These are phyloP conservation scores for Ailurus styani DNA, from an alignment of 2,113 vertebrate genomes.

Conservation along the genomic window DNA sequence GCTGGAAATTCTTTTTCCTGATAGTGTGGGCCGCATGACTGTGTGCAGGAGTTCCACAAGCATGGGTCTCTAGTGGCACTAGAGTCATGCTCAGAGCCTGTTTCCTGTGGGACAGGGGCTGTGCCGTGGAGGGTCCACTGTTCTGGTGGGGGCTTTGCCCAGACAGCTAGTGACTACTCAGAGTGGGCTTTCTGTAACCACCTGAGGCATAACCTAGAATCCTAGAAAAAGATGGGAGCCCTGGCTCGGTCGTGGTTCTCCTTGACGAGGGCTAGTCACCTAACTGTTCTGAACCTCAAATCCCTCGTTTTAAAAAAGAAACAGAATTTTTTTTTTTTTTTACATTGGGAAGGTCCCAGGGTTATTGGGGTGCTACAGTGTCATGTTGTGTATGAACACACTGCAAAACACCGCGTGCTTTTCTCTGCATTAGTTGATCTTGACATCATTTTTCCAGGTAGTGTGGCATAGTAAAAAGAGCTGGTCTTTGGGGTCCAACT, in stretches of 20 bases:
- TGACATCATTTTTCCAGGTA: not conserved
- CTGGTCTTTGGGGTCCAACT: not conserved
- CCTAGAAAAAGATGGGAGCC: not conserved
- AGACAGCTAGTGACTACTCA: not conserved
- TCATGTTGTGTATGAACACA: not conserved
- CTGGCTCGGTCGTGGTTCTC: not conserved
- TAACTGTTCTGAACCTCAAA: not conserved
- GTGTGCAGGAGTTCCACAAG: not conserved
- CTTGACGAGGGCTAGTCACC: not conserved
- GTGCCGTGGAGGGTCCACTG: not conserved
- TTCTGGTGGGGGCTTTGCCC: not conserved
- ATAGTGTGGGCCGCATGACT: not conserved
- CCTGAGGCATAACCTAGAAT: not conserved
- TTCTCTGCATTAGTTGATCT: not conserved
- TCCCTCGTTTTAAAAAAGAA: conserved; percentile 10
- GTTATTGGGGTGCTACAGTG: not conserved
- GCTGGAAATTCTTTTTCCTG: not conserved
- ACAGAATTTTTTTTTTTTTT: not conserved
- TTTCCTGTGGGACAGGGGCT: not conserved
- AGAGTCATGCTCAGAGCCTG: not conserved
- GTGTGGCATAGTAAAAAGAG: not conserved
- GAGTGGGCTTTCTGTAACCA: not conserved
- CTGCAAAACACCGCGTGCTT: not conserved
- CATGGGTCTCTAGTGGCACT: not conserved
- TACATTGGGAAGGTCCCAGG: not conserved